Percentiles rank a stretch among this genome's conserved stretches.
Evolutionary conservation across 2,888 invertebrate species (phyloP).

Genomic region (Tinea pellionella): DNA sequence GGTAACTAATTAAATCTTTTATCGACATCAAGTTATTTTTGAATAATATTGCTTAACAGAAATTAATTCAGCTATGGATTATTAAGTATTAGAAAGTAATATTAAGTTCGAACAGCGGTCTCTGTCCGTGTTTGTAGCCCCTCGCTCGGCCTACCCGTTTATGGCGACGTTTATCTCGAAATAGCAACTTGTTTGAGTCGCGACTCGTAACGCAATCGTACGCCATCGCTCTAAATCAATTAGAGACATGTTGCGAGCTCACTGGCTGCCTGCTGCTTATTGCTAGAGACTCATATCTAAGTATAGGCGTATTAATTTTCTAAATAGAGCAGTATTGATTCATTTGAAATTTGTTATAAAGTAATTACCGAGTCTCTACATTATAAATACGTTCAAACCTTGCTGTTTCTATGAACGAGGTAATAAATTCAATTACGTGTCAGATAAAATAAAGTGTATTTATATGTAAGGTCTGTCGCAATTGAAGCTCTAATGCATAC

Average conservation of each 20-base stretch:
- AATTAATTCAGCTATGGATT: not conserved
- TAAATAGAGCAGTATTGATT: not conserved
- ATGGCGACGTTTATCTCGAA: conserved; percentile 64
- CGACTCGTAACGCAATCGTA: conserved; percentile 42
- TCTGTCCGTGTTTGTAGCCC: not conserved
- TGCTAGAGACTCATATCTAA: not conserved
- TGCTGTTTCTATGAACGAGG: not conserved
- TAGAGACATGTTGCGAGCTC: conserved; percentile 31
- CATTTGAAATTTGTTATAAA: not conserved
- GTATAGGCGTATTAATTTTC: not conserved
- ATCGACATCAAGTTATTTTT: not conserved
- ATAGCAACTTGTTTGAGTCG: conserved; percentile 65
- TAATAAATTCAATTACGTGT: not conserved
- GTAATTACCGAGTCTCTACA: too few relatives aligned
- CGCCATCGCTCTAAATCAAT: conserved; percentile 54
- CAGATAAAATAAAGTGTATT: not conserved
- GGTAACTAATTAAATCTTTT: not conserved
- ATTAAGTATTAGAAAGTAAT: conserved; percentile 39
- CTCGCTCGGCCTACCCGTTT: conserved; percentile 23
- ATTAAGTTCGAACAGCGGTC: conserved; percentile 21
- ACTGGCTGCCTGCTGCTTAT: conserved; percentile 17
- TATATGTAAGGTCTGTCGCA: not conserved
- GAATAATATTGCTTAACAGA: not conserved
- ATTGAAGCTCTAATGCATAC: not conserved
- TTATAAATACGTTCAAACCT: too few relatives aligned